Conservation (phyloP, 2,797 vertebrate genomes). For the Decapterus maruadsi region DNA sequence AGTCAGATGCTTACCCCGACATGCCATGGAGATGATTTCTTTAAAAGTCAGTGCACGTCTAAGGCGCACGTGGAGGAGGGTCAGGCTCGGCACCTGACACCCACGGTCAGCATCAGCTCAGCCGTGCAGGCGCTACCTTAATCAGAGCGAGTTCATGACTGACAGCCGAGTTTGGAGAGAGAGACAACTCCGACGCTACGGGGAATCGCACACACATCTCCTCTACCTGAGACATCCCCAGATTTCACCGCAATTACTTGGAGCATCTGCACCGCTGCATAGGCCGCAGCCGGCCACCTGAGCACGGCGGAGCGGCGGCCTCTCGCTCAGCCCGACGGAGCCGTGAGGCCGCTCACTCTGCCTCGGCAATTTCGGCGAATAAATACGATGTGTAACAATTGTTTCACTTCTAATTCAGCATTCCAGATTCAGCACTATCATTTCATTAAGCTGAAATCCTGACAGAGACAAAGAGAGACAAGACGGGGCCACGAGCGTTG, state of each 20-base stretch:
- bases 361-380: constrained; percentile 51
- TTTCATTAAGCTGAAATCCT: constrained; percentile 63
- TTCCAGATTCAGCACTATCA: constrained; percentile 42
- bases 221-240: constrained; percentile 35
- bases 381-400: constrained; percentile 60
- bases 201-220: constrained; percentile 15
- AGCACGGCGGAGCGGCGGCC: constrained; percentile 14
- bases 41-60: neutral
- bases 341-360: neutral
- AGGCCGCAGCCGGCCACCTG: constrained; percentile 31
- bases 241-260: constrained; percentile 61
- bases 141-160: constrained; percentile 29
- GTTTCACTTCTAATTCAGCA: constrained; percentile 53
- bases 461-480: constrained; percentile 62
- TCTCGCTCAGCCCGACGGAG: constrained; percentile 6
- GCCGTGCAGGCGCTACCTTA: constrained; percentile 16
- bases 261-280: constrained; percentile 46
- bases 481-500: constrained; percentile 43
- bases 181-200: neutral
- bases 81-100: constrained; percentile 46
- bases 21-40: constrained; percentile 7
- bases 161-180: constrained; percentile 40
- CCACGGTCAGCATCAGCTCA: constrained; percentile 13
- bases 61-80: constrained; percentile 6
- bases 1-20: neutral